Evolutionary conservation across 2,797 vertebrate species (phyloP).

Genomic region (Bradypodion pumilum): DNA sequence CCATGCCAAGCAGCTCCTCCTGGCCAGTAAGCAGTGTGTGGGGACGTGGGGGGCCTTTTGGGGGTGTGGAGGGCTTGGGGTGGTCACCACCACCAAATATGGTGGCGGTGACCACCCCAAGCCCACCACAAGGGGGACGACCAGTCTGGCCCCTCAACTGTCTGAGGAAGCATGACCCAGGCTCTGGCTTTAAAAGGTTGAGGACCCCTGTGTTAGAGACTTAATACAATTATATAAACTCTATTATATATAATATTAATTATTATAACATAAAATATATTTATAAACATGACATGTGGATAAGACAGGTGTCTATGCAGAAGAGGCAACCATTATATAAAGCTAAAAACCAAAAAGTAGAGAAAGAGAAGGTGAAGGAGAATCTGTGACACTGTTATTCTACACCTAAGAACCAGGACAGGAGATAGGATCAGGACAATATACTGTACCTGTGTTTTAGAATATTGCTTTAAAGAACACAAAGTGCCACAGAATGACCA

Average conservation of each 20-base stretch:
- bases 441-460: conserved; percentile 29
- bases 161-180: too few species aligned
- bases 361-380: background rate
- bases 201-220: too few species aligned
- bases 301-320: background rate
- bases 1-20: too few species aligned
- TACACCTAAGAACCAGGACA: background rate
- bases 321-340: background rate
- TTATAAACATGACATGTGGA: background rate
- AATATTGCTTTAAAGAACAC: conserved; percentile 42
- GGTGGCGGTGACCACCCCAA: too few species aligned
- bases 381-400: background rate
- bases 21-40: too few species aligned
- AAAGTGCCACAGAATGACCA: conserved; percentile 40
- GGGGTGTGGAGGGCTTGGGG: too few species aligned
- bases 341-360: background rate
- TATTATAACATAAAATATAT: background rate
- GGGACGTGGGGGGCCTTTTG: too few species aligned
- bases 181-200: too few species aligned
- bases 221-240: background rate
- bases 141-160: too few species aligned
- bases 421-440: background rate
- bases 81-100: too few species aligned
- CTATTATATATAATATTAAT: background rate
- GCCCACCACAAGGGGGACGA: too few species aligned